Percentiles rank a stretch among this genome's conserved stretches.
These are phyloP conservation scores for Ascaphus truei DNA, from an alignment of 2,113 vertebrate genomes.

Conservation along the genomic window DNA sequence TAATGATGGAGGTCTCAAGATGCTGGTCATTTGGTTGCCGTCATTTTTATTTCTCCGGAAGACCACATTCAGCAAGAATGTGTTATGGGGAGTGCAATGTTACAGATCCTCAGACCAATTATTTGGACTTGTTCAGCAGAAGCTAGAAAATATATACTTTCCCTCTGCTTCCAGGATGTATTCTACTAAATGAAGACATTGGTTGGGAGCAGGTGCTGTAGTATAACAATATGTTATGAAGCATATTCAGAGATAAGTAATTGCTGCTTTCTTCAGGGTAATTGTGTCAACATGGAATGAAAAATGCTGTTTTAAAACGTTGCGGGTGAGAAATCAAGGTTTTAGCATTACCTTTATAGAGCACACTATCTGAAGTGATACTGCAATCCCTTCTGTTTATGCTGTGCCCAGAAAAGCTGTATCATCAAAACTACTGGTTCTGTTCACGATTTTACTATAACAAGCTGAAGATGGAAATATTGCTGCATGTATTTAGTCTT, in stretches of 20 bases:
- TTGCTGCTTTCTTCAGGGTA: constrained; percentile 81
- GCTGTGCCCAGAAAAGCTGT: constrained; percentile 60
- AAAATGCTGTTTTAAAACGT: constrained; percentile 61
- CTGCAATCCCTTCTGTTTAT: constrained; percentile 63
- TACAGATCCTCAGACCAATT: constrained; percentile 62
- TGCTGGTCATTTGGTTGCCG: constrained; percentile 31
- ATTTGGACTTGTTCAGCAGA: constrained; percentile 30
- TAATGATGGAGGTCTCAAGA: constrained; percentile 23
- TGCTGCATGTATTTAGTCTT: constrained; percentile 66
- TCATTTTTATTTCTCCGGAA: background rate
- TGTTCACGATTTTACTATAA: constrained; percentile 57
- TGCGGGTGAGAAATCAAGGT: constrained; percentile 61
- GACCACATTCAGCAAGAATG: background rate
- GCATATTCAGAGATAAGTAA: constrained; percentile 53
- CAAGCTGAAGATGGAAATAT: constrained; percentile 49
- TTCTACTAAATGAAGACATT: constrained; percentile 57
- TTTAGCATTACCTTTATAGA: constrained; percentile 52
- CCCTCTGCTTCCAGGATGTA: constrained; percentile 62
- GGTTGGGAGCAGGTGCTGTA: constrained; percentile 43
- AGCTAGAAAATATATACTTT: constrained; percentile 48
- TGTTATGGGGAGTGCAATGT: constrained; percentile 46
- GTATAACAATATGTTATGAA: constrained; percentile 41
- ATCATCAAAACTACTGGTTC: constrained; percentile 65
- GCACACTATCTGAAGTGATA: constrained; percentile 61
- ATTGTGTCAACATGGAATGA: constrained; percentile 58